Evolutionary conservation across 2,113 vertebrate genomes (phyloP).

Genomic region (Trogon surrucura): DNA sequence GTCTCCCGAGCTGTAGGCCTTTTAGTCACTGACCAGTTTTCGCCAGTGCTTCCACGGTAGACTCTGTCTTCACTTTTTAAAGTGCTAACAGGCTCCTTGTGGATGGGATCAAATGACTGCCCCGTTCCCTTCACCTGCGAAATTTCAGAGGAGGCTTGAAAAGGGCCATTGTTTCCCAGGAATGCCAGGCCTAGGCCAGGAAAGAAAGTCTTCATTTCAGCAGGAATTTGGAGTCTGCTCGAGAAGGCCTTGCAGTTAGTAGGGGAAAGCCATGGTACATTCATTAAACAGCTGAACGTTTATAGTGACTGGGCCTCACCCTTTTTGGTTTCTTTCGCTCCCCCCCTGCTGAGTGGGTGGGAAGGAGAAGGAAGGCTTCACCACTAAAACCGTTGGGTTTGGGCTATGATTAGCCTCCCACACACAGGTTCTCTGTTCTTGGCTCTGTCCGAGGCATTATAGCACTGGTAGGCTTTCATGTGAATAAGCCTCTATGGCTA

Average conservation of each 20-base stretch:
- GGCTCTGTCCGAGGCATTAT: slow-evolving; percentile 1
- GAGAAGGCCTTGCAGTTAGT: slow-evolving; percentile 84
- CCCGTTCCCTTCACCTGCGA: slow-evolving; percentile 95
- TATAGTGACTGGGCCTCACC: slow-evolving; percentile 29
- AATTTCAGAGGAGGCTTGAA: slow-evolving; percentile 93
- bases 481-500: slow-evolving; percentile 44
- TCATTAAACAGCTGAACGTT: slow-evolving; percentile 70
- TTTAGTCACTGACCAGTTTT: slow-evolving; percentile 60
- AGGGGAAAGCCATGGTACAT: slow-evolving; percentile 72
- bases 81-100: slow-evolving; percentile 72
- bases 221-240: slow-evolving; percentile 94
- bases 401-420: not conserved
- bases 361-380: slow-evolving; percentile 47
- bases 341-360: not conserved
- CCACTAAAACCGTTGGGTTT: not conserved
- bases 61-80: slow-evolving; percentile 73
- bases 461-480: slow-evolving; percentile 46
- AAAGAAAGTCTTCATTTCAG: slow-evolving; percentile 93
- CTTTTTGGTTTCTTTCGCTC: slow-evolving; percentile 16
- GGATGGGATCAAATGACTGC: slow-evolving; percentile 83
- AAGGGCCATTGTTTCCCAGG: slow-evolving; percentile 94
- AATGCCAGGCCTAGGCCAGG: slow-evolving; percentile 87
- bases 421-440: slow-evolving; percentile 73
- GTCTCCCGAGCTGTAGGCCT: slow-evolving; percentile 14
- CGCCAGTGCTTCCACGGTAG: slow-evolving; percentile 58